Percentiles rank a stretch among this genome's conserved stretches.
Conservation (phyloP, 2,113 vertebrate genomes). For the Dipodomys ordii region DNA sequence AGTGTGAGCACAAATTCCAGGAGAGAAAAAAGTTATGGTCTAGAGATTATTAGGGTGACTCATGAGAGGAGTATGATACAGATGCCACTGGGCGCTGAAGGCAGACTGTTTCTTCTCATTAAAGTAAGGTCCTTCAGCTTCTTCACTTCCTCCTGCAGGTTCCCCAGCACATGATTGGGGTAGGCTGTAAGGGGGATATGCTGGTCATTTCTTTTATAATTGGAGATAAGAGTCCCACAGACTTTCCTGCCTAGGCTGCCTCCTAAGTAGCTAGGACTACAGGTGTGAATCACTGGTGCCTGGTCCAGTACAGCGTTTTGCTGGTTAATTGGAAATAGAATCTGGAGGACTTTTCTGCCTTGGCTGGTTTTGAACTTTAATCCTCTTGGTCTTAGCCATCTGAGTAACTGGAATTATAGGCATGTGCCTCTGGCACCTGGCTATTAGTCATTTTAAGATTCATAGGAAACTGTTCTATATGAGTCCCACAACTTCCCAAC, state of each 20-base stretch:
- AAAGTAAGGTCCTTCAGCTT: neutral
- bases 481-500: neutral
- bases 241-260: too few species aligned
- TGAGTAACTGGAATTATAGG: too few species aligned
- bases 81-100: neutral
- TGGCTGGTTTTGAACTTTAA: too few species aligned
- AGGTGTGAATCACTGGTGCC: too few species aligned
- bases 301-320: too few species aligned
- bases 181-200: neutral
- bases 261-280: too few species aligned
- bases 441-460: neutral
- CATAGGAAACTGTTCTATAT: neutral
- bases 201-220: neutral
- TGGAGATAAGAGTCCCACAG: too few species aligned
- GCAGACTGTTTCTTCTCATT: neutral
- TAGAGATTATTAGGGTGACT: neutral
- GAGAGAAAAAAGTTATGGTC: neutral
- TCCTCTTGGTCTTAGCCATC: too few species aligned
- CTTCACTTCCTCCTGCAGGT: neutral
- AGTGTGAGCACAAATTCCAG: neutral
- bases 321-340: too few species aligned
- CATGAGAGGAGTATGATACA: accelerated
- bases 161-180: neutral
- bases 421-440: too few species aligned
- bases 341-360: too few species aligned